phyloP scores from a whole-genome alignment of 2,888 invertebrate species.

The Idaea dimidiata region DNA sequence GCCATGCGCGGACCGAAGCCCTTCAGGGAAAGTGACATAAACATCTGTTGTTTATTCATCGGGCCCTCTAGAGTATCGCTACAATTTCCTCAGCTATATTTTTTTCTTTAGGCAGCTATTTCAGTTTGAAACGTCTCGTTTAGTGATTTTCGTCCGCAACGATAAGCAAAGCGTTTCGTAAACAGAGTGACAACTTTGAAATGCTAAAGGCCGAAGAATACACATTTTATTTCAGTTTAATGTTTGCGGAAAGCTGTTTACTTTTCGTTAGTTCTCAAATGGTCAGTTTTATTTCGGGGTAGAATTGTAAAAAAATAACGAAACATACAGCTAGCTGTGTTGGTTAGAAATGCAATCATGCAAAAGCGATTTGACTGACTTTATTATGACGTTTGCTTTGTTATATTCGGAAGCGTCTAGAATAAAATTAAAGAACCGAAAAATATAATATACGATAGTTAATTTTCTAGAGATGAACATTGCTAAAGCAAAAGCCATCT shows the following conservation, averaged over 20 bases:
- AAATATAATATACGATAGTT: too few species aligned
- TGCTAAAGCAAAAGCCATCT: too few species aligned
- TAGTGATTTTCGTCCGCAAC: conserved; percentile 28
- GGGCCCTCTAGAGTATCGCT: conserved; percentile 43
- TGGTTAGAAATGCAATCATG: too few species aligned
- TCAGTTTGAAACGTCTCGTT: conserved; percentile 28
- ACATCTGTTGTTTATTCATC: conserved; percentile 71
- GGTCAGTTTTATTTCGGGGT: background rate
- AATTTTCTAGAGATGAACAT: too few species aligned
- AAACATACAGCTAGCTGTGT: too few species aligned
- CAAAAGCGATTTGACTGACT: too few species aligned
- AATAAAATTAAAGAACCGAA: too few species aligned
- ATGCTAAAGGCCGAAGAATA: conserved; percentile 12
- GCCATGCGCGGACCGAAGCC: conserved; percentile 38
- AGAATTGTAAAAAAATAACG: too few species aligned
- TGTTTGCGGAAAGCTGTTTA: background rate
- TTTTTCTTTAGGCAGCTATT: conserved; percentile 39
- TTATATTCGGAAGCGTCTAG: too few species aligned
- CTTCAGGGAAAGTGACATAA: conserved; percentile 43
- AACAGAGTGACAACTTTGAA: conserved; percentile 16
- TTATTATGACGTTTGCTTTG: too few species aligned
- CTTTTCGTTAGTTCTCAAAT: background rate
- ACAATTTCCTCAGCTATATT: conserved; percentile 39
- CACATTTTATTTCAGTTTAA: conserved; percentile 3
- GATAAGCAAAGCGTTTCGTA: conserved; percentile 23